A percentile compares a stretch with the other conserved stretches of the same genome.
Evolutionary conservation across 2,797 vertebrate genomes (phyloP).

Genomic region (Syndactyla subalaris): DNA sequence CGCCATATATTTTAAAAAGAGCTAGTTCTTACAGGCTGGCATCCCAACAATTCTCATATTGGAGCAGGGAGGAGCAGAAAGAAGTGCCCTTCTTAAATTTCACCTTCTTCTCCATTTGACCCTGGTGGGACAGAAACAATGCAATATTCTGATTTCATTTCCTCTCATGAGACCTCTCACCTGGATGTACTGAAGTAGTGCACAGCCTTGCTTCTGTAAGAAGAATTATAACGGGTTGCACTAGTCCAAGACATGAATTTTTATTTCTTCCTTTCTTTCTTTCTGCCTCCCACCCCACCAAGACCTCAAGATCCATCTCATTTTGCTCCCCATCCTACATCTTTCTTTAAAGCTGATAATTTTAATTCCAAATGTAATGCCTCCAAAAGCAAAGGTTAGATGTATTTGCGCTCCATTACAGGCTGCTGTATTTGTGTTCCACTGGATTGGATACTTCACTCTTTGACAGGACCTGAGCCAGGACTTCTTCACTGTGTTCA

Average conservation of each 20-base stretch:
- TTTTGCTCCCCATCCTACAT: neutral
- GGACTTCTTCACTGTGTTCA: neutral
- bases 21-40: neutral
- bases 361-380: neutral
- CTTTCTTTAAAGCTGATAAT: neutral
- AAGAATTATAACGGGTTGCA: neutral
- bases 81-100: constrained; percentile 26
- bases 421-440: neutral
- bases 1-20: neutral
- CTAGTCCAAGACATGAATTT: neutral
- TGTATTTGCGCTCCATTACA: neutral
- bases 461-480: neutral
- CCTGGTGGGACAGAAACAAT: constrained; percentile 37
- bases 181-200: constrained; percentile 26
- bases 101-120: constrained; percentile 1
- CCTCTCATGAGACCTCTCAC: constrained; percentile 25
- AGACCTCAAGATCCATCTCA: neutral
- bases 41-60: neutral
- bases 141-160: constrained; percentile 20
- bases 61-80: neutral
- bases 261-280: neutral
- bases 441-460: neutral
- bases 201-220: neutral
- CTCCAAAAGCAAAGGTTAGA: neutral
- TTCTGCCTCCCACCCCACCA: neutral